Conservation (phyloP, 2,797 vertebrate genomes). For the Chromis chromis region DNA sequence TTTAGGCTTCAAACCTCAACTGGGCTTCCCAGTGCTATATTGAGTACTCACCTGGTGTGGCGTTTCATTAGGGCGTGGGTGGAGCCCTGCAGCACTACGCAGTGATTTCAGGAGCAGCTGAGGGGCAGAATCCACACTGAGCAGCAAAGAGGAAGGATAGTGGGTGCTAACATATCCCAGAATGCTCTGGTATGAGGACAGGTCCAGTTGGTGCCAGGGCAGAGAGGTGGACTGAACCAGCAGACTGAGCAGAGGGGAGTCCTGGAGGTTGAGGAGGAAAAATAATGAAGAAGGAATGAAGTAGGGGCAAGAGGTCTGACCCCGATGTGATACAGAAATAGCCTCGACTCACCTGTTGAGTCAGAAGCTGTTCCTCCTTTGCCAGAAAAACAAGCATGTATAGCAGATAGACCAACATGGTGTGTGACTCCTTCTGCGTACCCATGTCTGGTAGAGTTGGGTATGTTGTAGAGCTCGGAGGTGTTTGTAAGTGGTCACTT, state of each 20-base stretch:
- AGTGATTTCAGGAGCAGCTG: constrained; percentile 90
- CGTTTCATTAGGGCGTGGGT: constrained; percentile 78
- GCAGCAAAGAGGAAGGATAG: constrained; percentile 90
- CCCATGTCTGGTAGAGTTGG: constrained; percentile 47
- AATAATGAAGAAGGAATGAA: background rate
- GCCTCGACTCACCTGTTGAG: constrained; percentile 83
- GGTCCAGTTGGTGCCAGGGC: constrained; percentile 94
- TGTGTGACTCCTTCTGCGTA: constrained; percentile 80
- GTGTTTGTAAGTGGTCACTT: constrained; percentile 87
- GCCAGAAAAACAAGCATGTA: constrained; percentile 95
- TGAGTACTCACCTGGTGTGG: constrained; percentile 83
- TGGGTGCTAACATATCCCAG: constrained; percentile 92
- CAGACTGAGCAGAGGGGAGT: constrained; percentile 90
- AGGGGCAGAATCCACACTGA: constrained; percentile 85
- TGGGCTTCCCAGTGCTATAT: background rate
- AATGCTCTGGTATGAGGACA: constrained; percentile 91
- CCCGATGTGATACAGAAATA: background rate
- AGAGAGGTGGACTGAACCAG: constrained; percentile 92
- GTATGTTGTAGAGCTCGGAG: constrained; percentile 77
- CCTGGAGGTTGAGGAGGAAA: constrained; percentile 78
- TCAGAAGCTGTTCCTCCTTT: constrained; percentile 91
- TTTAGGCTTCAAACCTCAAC: background rate
- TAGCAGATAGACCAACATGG: constrained; percentile 93
- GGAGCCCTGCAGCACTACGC: constrained; percentile 91
- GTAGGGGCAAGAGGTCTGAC: background rate